These are phyloP conservation scores for Cyrtonyx montezumae DNA, from an alignment of 2,113 vertebrate genomes.

Conservation along the genomic window DNA sequence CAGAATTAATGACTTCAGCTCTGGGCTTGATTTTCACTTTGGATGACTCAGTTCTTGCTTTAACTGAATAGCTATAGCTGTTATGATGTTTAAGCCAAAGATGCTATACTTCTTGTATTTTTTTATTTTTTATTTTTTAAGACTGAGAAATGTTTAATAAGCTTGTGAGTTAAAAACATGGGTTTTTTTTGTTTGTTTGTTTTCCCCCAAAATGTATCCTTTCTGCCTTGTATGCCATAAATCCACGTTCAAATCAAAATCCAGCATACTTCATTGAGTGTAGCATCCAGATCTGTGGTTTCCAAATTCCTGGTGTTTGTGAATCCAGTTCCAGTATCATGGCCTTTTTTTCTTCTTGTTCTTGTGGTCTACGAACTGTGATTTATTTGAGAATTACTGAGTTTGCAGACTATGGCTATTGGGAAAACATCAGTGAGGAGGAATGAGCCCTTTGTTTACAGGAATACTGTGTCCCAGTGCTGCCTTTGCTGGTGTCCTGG, in stretches of 20 bases:
- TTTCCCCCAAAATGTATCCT: background rate
- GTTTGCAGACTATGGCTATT: background rate
- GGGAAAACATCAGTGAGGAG: slow-evolving; percentile 16
- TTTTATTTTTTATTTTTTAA: too few relatives aligned
- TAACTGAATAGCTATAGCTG: background rate
- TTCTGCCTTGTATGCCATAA: background rate
- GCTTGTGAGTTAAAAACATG: background rate
- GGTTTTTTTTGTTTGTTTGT: background rate
- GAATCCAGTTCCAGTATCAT: background rate
- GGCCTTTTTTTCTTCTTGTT: background rate
- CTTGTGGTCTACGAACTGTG: background rate
- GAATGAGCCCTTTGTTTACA: slow-evolving; percentile 21
- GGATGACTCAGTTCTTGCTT: background rate
- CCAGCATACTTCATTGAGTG: background rate
- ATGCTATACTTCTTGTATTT: background rate
- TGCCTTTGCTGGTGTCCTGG: slow-evolving; percentile 23
- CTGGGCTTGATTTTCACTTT: slow-evolving; percentile 7
- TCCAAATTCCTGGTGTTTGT: background rate
- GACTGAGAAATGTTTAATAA: too few relatives aligned
- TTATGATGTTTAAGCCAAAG: background rate
- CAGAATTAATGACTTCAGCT: background rate
- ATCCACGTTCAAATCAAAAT: background rate
- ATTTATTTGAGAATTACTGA: slow-evolving; percentile 20
- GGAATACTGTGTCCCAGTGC: background rate
- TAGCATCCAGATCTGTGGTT: background rate